A percentile compares a stretch with the other conserved stretches of the same genome.
Conservation (phyloP, 2,888 invertebrate genomes). For the Apamea epomidion region DNA sequence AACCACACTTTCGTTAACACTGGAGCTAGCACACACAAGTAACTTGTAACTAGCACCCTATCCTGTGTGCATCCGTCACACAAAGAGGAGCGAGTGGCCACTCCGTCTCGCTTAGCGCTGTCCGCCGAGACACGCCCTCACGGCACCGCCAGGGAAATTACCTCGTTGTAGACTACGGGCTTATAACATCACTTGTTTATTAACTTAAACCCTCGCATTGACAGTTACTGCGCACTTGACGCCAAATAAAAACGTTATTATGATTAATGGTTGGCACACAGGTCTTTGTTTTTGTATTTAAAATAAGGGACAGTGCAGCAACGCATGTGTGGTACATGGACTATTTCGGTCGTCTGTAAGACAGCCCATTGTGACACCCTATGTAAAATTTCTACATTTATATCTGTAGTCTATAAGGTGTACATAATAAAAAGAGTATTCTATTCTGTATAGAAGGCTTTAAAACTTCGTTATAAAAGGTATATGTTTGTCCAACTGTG, state of each 20-base stretch:
- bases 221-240: slow-evolving; percentile 32
- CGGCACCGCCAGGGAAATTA: slow-evolving; percentile 63
- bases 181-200: slow-evolving; percentile 55
- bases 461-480: neutral
- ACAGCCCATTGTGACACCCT: neutral
- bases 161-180: slow-evolving; percentile 28
- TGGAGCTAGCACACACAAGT: slow-evolving; percentile 3
- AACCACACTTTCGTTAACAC: neutral
- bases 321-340: neutral
- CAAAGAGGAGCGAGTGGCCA: slow-evolving; percentile 36
- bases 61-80: slow-evolving; percentile 27
- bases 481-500: neutral
- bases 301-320: neutral
- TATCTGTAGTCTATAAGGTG: neutral
- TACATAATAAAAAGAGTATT: neutral
- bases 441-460: neutral
- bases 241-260: slow-evolving; percentile 31
- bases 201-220: slow-evolving; percentile 41
- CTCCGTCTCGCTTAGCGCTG: slow-evolving; percentile 37
- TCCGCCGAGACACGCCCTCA: slow-evolving; percentile 58
- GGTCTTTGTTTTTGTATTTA: slow-evolving; percentile 2
- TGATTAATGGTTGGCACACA: slow-evolving; percentile 19
- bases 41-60: slow-evolving; percentile 7
- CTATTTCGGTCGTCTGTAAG: neutral
- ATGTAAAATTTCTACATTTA: neutral